phyloP scores from a whole-genome alignment of 2,888 invertebrate species.

The Troilus luridus region DNA sequence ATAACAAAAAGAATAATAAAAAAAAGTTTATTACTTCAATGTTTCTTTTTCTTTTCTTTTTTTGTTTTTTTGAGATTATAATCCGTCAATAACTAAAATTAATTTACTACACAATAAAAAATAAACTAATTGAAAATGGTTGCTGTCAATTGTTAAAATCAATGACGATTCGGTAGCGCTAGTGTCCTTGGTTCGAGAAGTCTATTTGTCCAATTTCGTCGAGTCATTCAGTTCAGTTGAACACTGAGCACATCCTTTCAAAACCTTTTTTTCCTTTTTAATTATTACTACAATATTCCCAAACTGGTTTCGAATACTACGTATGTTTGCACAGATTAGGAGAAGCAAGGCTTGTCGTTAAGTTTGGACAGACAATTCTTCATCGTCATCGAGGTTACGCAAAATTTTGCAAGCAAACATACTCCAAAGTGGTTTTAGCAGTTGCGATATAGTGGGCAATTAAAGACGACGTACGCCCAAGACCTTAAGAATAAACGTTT shows the following conservation, averaged over 20 bases:
- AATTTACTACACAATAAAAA: neutral
- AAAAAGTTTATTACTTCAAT: too few relatives aligned
- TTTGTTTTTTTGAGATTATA: too few relatives aligned
- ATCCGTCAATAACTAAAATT: neutral
- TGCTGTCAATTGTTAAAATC: neutral
- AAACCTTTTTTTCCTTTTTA: neutral
- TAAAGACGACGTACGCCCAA: neutral
- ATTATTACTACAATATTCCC: neutral
- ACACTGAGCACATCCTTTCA: too few relatives aligned
- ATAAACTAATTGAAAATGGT: neutral
- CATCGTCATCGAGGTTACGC: neutral
- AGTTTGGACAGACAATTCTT: neutral
- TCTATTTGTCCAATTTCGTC: neutral
- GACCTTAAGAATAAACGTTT: too few relatives aligned
- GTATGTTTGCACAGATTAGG: neutral
- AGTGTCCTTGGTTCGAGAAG: neutral
- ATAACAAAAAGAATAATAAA: too few relatives aligned
- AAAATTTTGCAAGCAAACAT: neutral
- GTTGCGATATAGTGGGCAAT: neutral
- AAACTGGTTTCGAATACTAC: neutral
- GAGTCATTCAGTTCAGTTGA: conserved; percentile 11
- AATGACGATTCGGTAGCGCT: neutral
- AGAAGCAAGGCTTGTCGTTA: neutral
- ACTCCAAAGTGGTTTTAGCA: neutral
- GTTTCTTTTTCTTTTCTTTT: too few relatives aligned